A percentile compares a stretch with the other conserved stretches of the same genome.
phyloP scores from a whole-genome alignment of 2,888 invertebrate species.

The Macrosiphum euphorbiae region DNA sequence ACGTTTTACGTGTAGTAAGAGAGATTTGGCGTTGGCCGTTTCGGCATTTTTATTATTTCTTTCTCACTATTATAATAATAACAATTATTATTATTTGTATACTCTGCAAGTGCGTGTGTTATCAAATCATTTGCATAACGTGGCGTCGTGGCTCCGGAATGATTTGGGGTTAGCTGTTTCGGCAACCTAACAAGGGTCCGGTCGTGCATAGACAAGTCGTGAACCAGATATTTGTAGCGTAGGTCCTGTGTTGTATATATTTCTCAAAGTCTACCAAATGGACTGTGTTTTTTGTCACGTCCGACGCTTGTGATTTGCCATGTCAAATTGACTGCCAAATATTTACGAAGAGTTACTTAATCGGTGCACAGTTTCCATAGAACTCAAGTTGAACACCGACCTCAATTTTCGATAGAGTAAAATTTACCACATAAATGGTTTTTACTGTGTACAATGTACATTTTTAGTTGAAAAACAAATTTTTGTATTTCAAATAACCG shows the following conservation, averaged over 20 bases:
- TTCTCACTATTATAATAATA: no score
- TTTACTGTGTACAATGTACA: no score
- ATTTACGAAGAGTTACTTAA: not conserved
- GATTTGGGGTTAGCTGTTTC: no score
- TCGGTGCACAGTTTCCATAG: not conserved
- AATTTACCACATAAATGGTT: not conserved
- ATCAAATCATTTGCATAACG: no score
- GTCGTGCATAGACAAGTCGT: conserved; percentile 45
- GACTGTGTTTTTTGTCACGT: not conserved
- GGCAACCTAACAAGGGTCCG: no score
- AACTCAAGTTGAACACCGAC: not conserved
- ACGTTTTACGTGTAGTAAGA: no score
- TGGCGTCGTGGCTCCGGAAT: no score
- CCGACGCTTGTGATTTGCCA: not conserved
- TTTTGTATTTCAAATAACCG: not conserved
- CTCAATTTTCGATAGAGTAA: not conserved
- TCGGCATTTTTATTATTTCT: no score
- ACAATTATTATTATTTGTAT: no score
- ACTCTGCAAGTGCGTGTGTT: no score
- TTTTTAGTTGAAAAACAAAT: not conserved
- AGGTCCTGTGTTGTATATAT: not conserved
- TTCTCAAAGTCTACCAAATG: conserved; percentile 16
- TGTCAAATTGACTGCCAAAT: conserved; percentile 25
- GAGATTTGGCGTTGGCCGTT: no score
- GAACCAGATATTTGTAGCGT: conserved; percentile 33